A percentile compares a stretch with the other conserved stretches of the same genome.
phyloP scores from a whole-genome alignment of 2,113 vertebrate species.

The Hyla sarda region DNA sequence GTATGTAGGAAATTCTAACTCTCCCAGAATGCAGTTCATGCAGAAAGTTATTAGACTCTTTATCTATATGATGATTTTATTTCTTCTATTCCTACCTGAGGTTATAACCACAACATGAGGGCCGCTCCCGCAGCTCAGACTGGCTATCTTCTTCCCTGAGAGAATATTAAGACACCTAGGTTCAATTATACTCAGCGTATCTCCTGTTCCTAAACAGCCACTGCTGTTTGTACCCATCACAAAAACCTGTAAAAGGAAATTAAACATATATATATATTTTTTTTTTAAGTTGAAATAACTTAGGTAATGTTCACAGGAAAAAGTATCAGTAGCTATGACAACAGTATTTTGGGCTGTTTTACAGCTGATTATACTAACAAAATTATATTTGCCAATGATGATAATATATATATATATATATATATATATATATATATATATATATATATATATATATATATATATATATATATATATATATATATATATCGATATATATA shows the following conservation, averaged over 20 bases:
- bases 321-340: neutral
- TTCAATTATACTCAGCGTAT: conserved; percentile 91
- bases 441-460: too few relatives aligned
- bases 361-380: too few relatives aligned
- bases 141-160: conserved; percentile 92
- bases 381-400: too few relatives aligned
- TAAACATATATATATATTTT: too few relatives aligned
- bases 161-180: conserved; percentile 87
- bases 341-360: too few relatives aligned
- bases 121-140: conserved; percentile 95
- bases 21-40: too few relatives aligned
- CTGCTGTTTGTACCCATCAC: conserved; percentile 95
- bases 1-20: too few relatives aligned
- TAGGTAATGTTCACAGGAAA: neutral
- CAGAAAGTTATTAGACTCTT: too few relatives aligned
- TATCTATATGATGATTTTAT: neutral
- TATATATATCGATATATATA: too few relatives aligned
- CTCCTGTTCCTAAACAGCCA: conserved; percentile 92
- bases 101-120: conserved; percentile 92
- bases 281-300: neutral
- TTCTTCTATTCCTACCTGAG: conserved; percentile 75
- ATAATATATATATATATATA: too few relatives aligned
- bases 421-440: too few relatives aligned
- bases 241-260: conserved; percentile 82
- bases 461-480: too few relatives aligned